phyloP scores from a whole-genome alignment of 2,888 invertebrate species.

The Leucoma salicis region DNA sequence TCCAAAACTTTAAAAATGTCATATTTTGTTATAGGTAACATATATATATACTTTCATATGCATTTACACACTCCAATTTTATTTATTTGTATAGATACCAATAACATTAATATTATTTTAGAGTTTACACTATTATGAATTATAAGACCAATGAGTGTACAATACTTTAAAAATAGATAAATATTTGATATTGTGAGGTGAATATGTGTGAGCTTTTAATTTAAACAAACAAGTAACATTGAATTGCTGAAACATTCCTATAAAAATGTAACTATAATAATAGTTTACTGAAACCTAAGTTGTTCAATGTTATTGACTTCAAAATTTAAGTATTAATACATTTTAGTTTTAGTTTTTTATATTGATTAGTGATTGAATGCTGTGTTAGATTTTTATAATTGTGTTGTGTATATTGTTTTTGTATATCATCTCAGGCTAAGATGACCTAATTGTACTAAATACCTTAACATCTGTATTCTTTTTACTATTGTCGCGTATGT shows the following conservation, averaged over 20 bases:
- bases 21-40: no score
- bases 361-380: conserved; percentile 58
- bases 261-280: conserved; percentile 30
- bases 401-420: conserved; percentile 51
- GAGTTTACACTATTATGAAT: conserved; percentile 3
- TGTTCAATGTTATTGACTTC: conserved; percentile 31
- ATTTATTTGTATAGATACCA: no score
- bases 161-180: conserved; percentile 17
- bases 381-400: conserved; percentile 61
- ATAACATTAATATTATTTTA: no score
- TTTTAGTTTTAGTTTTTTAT: conserved; percentile 33
- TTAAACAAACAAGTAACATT: conserved; percentile 36
- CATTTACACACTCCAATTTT: no score
- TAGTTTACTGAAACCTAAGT: conserved; percentile 20
- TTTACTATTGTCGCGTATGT: no score
- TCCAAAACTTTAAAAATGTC: no score
- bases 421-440: no score
- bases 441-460: no score
- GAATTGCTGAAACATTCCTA: conserved; percentile 49
- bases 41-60: no score
- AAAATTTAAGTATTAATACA: conserved; percentile 38
- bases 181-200: conserved; percentile 4
- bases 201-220: conserved; percentile 37
- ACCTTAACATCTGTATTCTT: no score
- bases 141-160: conserved; percentile 44